A percentile compares a stretch with the other conserved stretches of the same genome.
Evolutionary conservation across 2,113 vertebrate genomes (phyloP).

Genomic region (Rattus norvegicus): DNA sequence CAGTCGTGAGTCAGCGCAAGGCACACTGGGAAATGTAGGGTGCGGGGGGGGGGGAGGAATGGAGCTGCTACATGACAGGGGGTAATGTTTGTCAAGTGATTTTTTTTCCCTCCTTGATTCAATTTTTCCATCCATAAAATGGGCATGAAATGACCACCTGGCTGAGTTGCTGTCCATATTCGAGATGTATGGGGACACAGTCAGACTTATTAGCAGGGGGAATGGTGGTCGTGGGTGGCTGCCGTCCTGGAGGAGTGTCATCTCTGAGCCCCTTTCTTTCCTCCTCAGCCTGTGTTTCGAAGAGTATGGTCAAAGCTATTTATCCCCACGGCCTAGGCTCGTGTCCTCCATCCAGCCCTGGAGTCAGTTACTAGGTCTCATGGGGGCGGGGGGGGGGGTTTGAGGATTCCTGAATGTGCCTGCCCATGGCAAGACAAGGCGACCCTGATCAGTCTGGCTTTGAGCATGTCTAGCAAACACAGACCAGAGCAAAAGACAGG

Average conservation of each 20-base stretch:
- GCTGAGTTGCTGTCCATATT: background rate
- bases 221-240: background rate
- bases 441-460: background rate
- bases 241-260: background rate
- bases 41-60: rapidly evolving
- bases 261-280: background rate
- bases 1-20: background rate
- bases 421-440: background rate
- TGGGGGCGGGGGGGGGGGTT: background rate
- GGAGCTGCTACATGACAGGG: background rate
- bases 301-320: background rate
- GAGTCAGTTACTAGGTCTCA: background rate
- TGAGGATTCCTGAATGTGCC: background rate
- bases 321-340: background rate
- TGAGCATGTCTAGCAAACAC: background rate
- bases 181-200: background rate
- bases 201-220: background rate
- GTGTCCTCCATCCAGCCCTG: too few relatives aligned
- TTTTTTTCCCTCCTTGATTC: background rate
- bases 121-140: background rate
- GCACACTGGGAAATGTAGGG: background rate
- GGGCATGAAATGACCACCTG: background rate
- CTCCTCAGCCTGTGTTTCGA: background rate
- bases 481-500: background rate
- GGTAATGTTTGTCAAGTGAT: background rate